Evolutionary conservation across 2,797 vertebrate species (phyloP), one percentile per base, ranked within the genome.

Genomic region (Capromys pilorides): DNA sequence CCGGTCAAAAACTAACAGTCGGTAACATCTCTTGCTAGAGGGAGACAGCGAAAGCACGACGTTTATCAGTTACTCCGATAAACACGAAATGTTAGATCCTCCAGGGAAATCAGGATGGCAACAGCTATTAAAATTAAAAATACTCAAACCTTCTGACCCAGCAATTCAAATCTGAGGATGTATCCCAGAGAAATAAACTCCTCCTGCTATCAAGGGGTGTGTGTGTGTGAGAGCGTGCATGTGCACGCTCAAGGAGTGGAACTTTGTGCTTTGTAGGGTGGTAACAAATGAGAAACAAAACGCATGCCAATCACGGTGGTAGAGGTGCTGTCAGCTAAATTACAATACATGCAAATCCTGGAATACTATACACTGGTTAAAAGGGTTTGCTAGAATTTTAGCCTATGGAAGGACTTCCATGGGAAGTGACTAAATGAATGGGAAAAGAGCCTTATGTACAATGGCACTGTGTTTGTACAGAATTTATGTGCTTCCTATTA

Each of bases 71-170:
- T 28, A 81, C 80, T 3, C 3, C 66, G 64, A 39, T 57, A 4
- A 93, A 77, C 1, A 51, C 11, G 49, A 69, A 86, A 39, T 1
- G n/a, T 22, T 8, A 0, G 10, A 18, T 93, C 83, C 90, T 90
- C 90, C 0, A 26, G 83, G 71, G 88, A 95, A 93, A 92, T 64
- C 86, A 88, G 45, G 84, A 36, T 39, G 51, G 86, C 86, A 83
- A 81, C 66, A 18, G 54, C 61, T 54, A 41, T 45, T 71, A 61
- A 62, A 92, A 93, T 93, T 71, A 51, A 49, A 94, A 66, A n/a
- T 6, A 54, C 80, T 64, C 49, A 81, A 83, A 51, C 71, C 94
- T 79, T 90, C 49, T 39, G 89, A 85, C 88, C 94, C 49, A 22
- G 51, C 3, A 36, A 86, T 19, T n/a, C 18, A 3, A 80, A n/a